Evolutionary conservation across 2,888 invertebrate genomes (phyloP).

Genomic region (Caenorhabditis panamensis): DNA sequence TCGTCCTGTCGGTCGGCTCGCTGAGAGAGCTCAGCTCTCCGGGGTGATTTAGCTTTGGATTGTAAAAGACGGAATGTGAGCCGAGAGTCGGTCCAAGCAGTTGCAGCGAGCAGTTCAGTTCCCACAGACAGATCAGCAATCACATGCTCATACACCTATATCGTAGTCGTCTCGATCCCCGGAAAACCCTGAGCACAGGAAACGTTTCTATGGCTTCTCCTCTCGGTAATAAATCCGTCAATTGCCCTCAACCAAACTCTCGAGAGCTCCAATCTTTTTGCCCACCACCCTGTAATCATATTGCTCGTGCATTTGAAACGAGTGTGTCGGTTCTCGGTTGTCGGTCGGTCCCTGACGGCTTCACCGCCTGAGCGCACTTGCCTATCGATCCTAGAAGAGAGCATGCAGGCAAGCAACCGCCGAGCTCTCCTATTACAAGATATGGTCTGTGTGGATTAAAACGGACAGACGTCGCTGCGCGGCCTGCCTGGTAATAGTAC

Average conservation of each 20-base stretch:
- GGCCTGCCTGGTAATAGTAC: slow-evolving; percentile 67
- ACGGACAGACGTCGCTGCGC: slow-evolving; percentile 53
- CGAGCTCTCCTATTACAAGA: slow-evolving; percentile 65
- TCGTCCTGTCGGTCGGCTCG: slow-evolving; percentile 26
- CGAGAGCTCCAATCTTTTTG: slow-evolving; percentile 1
- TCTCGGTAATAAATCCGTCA: slow-evolving; percentile 36
- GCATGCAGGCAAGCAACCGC: slow-evolving; percentile 15
- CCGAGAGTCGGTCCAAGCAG: neutral
- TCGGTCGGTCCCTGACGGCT: slow-evolving; percentile 52
- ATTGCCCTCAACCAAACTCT: neutral
- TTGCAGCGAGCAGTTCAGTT: slow-evolving; percentile 1
- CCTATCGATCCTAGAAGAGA: slow-evolving; percentile 47
- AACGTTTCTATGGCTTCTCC: slow-evolving; percentile 25
- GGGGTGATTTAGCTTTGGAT: slow-evolving; percentile 29
- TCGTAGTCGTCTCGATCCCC: neutral
- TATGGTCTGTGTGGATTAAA: slow-evolving; percentile 66
- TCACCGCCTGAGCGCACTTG: slow-evolving; percentile 26
- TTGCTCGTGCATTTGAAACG: slow-evolving; percentile 36
- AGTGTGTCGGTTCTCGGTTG: slow-evolving; percentile 28
- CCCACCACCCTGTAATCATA: slow-evolving; percentile 44
- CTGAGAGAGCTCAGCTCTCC: neutral
- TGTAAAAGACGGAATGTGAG: slow-evolving; percentile 20
- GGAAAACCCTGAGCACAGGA: slow-evolving; percentile 5
- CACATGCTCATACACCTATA: neutral
- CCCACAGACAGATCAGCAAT: slow-evolving; percentile 26